phyloP scores from a whole-genome alignment of 2,888 invertebrate genomes.

The Lacanobia wlatinum region DNA sequence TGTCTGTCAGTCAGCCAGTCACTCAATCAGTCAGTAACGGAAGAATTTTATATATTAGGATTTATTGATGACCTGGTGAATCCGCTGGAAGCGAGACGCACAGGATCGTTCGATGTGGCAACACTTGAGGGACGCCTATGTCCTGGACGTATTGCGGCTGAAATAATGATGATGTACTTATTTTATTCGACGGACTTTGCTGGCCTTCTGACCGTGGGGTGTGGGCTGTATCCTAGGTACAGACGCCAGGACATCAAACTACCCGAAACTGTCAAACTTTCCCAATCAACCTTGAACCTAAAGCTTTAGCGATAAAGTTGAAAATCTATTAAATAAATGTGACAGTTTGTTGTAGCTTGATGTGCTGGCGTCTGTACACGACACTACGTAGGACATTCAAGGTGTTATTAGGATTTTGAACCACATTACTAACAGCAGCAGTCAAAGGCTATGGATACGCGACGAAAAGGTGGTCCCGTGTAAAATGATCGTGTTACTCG shows the following conservation, averaged over 20 bases:
- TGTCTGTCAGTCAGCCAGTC: too few relatives aligned
- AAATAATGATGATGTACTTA: too few relatives aligned
- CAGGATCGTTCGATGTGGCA: too few relatives aligned
- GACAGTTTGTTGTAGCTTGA: background rate
- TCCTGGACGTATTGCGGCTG: background rate
- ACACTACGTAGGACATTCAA: background rate
- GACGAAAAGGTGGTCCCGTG: background rate
- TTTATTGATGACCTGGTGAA: too few relatives aligned
- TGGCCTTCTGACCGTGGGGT: background rate
- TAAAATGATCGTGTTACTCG: background rate
- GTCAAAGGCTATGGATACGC: background rate
- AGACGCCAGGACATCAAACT: background rate
- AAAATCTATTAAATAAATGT: too few relatives aligned
- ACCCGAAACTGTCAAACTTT: too few relatives aligned
- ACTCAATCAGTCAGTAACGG: too few relatives aligned
- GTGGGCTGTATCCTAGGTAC: background rate
- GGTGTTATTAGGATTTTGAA: background rate
- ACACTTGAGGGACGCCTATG: background rate
- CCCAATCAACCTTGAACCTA: too few relatives aligned
- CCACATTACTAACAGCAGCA: too few relatives aligned
- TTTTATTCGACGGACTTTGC: background rate
- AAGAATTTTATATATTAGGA: too few relatives aligned
- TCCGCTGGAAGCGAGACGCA: too few relatives aligned
- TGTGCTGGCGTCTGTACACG: background rate
- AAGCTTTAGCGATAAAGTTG: too few relatives aligned